Evolutionary conservation across 1,140 invertebrate species (phyloP).

Genomic region (Stegodyphus dumicola): DNA sequence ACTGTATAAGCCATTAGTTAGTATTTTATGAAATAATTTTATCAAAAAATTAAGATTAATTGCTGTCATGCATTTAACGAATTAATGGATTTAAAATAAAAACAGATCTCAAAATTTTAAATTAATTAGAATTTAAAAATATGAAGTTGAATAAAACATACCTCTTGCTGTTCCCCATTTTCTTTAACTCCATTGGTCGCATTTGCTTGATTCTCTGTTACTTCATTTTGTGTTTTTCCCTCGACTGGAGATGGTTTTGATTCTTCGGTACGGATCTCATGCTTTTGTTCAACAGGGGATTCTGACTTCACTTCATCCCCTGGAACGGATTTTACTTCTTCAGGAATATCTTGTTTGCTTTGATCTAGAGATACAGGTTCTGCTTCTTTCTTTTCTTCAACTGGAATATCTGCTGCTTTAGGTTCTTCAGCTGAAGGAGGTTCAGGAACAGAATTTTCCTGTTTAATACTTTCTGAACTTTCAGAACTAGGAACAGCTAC

Average conservation of each 20-base stretch:
- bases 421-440: neutral
- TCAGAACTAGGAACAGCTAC: neutral
- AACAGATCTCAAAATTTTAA: no score
- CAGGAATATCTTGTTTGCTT: neutral
- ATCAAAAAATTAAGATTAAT: no score
- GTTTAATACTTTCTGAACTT: neutral
- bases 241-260: neutral
- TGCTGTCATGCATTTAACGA: no score
- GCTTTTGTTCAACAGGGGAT: neutral
- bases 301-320: neutral
- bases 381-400: neutral
- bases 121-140: neutral
- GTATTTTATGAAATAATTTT: no score
- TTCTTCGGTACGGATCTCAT: neutral
- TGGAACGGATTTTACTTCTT: slow-evolving; percentile 1
- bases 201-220: neutral
- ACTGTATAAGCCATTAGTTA: no score
- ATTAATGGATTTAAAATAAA: no score
- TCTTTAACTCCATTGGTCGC: slow-evolving; percentile 4
- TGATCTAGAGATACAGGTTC: neutral
- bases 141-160: neutral
- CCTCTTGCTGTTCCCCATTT: neutral
- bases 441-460: neutral
- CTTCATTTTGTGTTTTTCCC: neutral
- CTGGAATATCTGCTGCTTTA: neutral